phyloP scores from a whole-genome alignment of 2,888 invertebrate species.

The Coenonympha glycerion region DNA sequence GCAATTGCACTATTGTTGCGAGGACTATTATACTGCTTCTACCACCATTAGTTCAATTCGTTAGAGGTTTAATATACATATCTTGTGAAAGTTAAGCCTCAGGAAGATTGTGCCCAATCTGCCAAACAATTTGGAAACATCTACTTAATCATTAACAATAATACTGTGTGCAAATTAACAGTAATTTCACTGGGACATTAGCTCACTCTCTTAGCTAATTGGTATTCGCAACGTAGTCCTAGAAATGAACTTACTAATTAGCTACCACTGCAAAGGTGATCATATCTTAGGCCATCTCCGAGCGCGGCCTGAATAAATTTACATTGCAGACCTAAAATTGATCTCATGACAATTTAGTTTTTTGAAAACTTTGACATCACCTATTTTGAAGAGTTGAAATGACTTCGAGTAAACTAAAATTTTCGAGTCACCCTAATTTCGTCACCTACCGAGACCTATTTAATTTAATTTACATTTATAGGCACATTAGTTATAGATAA shows the following conservation, averaged over 20 bases:
- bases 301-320: constrained; percentile 37
- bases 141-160: constrained; percentile 58
- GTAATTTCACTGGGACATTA: constrained; percentile 60
- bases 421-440: constrained; percentile 61
- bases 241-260: constrained; percentile 49
- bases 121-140: constrained; percentile 55
- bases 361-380: constrained; percentile 41
- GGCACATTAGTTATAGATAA: constrained; percentile 69
- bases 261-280: constrained; percentile 49
- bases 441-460: constrained; percentile 69
- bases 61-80: constrained; percentile 51
- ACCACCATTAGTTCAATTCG: constrained; percentile 56
- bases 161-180: constrained; percentile 69
- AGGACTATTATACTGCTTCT: constrained; percentile 73
- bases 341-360: constrained; percentile 37
- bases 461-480: constrained; percentile 68
- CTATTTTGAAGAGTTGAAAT: constrained; percentile 20
- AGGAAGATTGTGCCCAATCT: constrained; percentile 60
- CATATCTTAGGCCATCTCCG: constrained; percentile 60
- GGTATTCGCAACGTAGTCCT: constrained; percentile 51
- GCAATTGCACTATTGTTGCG: constrained; percentile 75
- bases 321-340: constrained; percentile 22
- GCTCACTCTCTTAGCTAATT: constrained; percentile 41
- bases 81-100: constrained; percentile 58
- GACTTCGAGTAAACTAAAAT: constrained; percentile 44